These are phyloP conservation scores for Plemyria rubiginata DNA, from an alignment of 2,888 invertebrate species.

Conservation along the genomic window DNA sequence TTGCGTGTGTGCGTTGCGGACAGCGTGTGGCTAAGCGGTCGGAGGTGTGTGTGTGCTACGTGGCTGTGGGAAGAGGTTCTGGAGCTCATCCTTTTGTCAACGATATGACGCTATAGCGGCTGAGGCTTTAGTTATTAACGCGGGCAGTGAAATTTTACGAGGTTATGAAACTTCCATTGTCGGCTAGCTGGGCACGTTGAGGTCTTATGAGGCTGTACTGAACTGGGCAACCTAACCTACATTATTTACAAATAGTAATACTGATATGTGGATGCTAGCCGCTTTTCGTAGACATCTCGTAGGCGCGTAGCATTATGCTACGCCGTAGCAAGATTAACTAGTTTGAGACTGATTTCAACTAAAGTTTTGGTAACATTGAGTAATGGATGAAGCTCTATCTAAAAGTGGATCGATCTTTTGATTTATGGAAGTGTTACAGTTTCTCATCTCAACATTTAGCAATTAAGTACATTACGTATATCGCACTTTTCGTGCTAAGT, in stretches of 20 bases:
- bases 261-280: constrained; percentile 10
- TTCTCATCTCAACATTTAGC: neutral
- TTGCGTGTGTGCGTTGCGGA: constrained; percentile 58
- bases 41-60: constrained; percentile 66
- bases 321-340: constrained; percentile 22
- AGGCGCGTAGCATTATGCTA: constrained; percentile 37
- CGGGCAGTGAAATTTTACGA: constrained; percentile 77
- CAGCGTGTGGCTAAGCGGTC: constrained; percentile 62
- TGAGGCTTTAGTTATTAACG: constrained; percentile 81
- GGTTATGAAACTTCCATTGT: constrained; percentile 76
- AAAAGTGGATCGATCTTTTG: constrained; percentile 2
- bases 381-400: neutral
- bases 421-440: neutral
- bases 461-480: neutral
- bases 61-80: constrained; percentile 57
- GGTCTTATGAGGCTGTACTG: constrained; percentile 55
- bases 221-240: constrained; percentile 43
- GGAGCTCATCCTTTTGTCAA: constrained; percentile 80
- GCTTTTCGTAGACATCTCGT: constrained; percentile 31
- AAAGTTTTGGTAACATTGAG: neutral
- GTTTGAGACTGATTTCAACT: neutral
- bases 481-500: too few relatives aligned
- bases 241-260: constrained; percentile 36
- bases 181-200: constrained; percentile 59
- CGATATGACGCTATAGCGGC: constrained; percentile 79